A percentile compares a stretch with the other conserved stretches of the same genome.
These are phyloP conservation scores for Pogonophryne albipinna DNA, from an alignment of 2,797 vertebrate species.

Conservation along the genomic window DNA sequence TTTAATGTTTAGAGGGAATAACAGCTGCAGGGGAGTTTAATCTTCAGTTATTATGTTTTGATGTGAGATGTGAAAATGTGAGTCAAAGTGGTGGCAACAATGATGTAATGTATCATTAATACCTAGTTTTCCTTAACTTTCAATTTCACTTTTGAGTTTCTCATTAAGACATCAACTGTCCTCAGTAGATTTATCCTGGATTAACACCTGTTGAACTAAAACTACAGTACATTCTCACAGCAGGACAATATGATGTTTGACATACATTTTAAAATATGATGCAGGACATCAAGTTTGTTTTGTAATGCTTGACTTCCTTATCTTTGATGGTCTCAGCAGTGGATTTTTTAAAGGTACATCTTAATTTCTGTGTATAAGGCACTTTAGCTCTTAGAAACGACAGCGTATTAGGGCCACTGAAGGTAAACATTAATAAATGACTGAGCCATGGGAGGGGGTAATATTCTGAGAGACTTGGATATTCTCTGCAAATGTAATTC, in stretches of 20 bases:
- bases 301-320: neutral
- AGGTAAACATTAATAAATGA: too few relatives aligned
- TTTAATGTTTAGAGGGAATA: too few relatives aligned
- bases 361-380: conserved; percentile 31
- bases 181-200: neutral
- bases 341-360: conserved; percentile 1
- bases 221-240: neutral
- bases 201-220: neutral
- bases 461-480: too few relatives aligned
- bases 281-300: neutral
- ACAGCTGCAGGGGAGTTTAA: too few relatives aligned
- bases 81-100: neutral
- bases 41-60: too few relatives aligned
- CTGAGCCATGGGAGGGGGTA: too few relatives aligned
- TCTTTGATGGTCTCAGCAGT: conserved; percentile 14
- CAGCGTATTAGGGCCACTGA: too few relatives aligned
- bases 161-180: neutral
- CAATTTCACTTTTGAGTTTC: neutral
- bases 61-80: neutral
- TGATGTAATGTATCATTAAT: neutral
- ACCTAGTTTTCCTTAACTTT: neutral
- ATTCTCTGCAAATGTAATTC: too few relatives aligned
- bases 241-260: neutral
- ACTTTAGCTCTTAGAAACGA: conserved; percentile 6
- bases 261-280: neutral